Conservation (phyloP, 2,113 vertebrate genomes). For the Centrocercus urophasianus region DNA sequence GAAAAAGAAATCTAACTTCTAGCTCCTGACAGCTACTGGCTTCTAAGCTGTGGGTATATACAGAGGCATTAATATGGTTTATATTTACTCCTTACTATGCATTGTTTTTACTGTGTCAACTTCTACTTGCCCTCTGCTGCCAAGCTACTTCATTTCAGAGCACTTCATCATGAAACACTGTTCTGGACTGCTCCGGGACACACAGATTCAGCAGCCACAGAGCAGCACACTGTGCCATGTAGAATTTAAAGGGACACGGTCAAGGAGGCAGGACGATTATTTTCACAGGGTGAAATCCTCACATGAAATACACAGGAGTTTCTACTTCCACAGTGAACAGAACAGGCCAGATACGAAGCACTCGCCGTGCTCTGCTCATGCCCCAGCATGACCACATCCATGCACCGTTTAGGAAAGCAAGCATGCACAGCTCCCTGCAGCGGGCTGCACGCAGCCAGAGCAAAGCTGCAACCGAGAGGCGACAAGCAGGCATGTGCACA, state of each 20-base stretch:
- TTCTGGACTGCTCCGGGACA: neutral
- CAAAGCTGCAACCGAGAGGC: conserved; percentile 40
- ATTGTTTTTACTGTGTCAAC: neutral
- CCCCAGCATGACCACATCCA: conserved; percentile 42
- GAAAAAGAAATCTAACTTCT: neutral
- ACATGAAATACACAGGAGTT: neutral
- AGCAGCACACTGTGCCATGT: neutral
- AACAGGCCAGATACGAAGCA: neutral
- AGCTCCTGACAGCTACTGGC: neutral
- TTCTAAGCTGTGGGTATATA: neutral
- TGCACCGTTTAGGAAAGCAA: conserved; percentile 18
- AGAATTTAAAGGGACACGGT: conserved; percentile 62
- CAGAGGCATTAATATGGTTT: neutral
- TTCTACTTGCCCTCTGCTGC: neutral
- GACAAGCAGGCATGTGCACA: conserved; percentile 56
- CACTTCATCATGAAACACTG: neutral
- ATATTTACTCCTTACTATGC: neutral
- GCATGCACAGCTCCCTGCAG: conserved; percentile 41
- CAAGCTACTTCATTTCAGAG: neutral
- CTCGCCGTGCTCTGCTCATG: conserved; percentile 35
- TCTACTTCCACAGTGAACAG: neutral
- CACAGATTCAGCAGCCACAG: neutral
- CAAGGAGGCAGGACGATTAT: neutral
- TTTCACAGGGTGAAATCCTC: neutral
- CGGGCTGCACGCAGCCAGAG: conserved; percentile 36